A percentile compares a stretch with the other conserved stretches of the same genome.
phyloP scores from a whole-genome alignment of 1,140 invertebrate genomes.

The Macrostomum lignano region DNA sequence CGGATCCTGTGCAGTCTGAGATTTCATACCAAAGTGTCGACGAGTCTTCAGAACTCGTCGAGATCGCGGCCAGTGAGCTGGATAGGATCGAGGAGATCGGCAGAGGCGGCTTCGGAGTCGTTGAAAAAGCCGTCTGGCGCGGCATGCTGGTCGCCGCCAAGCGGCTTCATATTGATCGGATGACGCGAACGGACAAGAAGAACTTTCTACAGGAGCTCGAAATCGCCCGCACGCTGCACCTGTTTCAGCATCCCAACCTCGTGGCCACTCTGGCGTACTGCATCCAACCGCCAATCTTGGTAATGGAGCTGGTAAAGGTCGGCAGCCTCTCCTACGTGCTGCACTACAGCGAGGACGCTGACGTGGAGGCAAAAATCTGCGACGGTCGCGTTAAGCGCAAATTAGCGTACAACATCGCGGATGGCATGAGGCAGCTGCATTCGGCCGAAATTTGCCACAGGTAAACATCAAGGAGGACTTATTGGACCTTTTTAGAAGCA shows the following conservation, averaged over 20 bases:
- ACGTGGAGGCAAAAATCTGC: conserved; percentile 6
- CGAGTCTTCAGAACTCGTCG: too few species aligned
- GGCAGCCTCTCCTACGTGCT: conserved; percentile 6
- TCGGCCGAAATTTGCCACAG: too few species aligned
- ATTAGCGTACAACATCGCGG: conserved; percentile 3
- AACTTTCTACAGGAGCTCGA: conserved; percentile 1
- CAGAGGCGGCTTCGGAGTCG: too few species aligned
- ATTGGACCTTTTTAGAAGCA: too few species aligned
- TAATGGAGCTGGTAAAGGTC: conserved; percentile 7
- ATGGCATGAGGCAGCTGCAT: conserved; percentile 2
- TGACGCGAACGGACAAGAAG: conserved; percentile 3
- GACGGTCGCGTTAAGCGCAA: conserved; percentile 7
- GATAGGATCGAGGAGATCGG: too few species aligned
- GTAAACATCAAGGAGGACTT: too few species aligned
- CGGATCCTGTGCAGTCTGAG: too few species aligned
- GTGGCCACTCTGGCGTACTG: conserved; percentile 6
- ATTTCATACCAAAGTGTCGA: too few species aligned
- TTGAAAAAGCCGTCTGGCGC: background rate
- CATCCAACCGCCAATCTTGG: conserved; percentile 6
- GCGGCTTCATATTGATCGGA: background rate
- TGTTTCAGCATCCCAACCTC: conserved; percentile 8
- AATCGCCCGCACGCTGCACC: conserved; percentile 3
- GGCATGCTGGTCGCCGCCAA: conserved; percentile 3
- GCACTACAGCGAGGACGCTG: conserved; percentile 6
- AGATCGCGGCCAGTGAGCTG: too few species aligned